These are phyloP conservation scores for Netelia inedita DNA, from an alignment of 2,888 invertebrate genomes.

Conservation along the genomic window DNA sequence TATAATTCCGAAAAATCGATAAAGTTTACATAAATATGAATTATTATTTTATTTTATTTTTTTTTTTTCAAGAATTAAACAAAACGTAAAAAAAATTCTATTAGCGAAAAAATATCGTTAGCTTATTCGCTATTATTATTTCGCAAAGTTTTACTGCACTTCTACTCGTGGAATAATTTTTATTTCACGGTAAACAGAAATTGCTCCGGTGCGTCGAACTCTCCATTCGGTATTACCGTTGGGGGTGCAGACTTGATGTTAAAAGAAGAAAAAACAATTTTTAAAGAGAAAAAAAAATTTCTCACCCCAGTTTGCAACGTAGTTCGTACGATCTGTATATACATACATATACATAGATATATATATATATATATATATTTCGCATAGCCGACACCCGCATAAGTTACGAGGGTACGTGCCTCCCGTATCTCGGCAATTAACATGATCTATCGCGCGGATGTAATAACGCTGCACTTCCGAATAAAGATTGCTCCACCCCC, in stretches of 20 bases:
- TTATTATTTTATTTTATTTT: too few relatives aligned
- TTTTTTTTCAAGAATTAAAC: too few relatives aligned
- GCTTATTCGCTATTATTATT: neutral
- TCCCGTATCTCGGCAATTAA: conserved; percentile 81
- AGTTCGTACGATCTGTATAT: conserved; percentile 1
- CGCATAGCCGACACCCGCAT: conserved; percentile 70
- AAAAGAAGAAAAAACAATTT: too few relatives aligned
- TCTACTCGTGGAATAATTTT: conserved; percentile 2
- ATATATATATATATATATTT: conserved; percentile 6
- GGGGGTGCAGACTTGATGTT: neutral
- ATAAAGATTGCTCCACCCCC: conserved; percentile 55
- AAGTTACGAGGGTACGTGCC: conserved; percentile 79
- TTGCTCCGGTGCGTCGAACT: conserved; percentile 41
- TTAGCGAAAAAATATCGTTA: too few relatives aligned
- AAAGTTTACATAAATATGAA: too few relatives aligned
- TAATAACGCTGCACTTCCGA: conserved; percentile 81
- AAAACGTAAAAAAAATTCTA: too few relatives aligned
- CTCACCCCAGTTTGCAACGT: conserved; percentile 7
- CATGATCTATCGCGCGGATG: conserved; percentile 82
- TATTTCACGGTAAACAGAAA: conserved; percentile 37
- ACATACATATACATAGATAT: conserved; percentile 7
- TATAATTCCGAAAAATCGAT: too few relatives aligned
- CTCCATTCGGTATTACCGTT: conserved; percentile 31
- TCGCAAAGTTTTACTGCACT: neutral
- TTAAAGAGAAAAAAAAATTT: too few relatives aligned